These are phyloP conservation scores for Ptychobarbus kaznakovi DNA, from an alignment of 2,797 vertebrate genomes.

Conservation along the genomic window DNA sequence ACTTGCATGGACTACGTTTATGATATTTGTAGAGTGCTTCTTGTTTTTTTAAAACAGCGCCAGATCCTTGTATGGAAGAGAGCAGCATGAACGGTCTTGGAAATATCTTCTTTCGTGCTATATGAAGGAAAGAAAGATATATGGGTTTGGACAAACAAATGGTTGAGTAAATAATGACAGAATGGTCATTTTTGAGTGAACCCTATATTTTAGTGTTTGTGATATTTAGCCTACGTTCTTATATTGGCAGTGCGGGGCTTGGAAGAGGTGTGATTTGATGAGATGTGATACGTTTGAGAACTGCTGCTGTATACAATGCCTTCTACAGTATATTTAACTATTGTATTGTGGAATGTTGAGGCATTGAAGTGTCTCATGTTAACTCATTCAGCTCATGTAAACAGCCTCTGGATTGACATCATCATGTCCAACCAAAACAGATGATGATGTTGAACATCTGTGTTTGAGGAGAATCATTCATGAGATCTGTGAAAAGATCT, in stretches of 20 bases:
- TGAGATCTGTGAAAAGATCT: not conserved
- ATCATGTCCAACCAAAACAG: conserved; percentile 51
- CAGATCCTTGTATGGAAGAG: not conserved
- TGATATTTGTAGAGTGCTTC: not conserved
- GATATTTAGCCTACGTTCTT: not conserved
- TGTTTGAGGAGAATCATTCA: conserved; percentile 41
- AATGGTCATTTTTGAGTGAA: not conserved
- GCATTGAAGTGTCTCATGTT: conserved; percentile 10
- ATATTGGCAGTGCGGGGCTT: too few species aligned
- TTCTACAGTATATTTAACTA: conserved; percentile 40
- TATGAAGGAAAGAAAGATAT: not conserved
- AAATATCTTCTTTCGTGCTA: not conserved
- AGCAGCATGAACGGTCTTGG: not conserved
- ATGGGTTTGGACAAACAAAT: not conserved
- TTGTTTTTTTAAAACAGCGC: not conserved
- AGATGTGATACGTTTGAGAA: conserved; percentile 18
- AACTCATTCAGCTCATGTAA: conserved; percentile 44
- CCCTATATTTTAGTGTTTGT: not conserved
- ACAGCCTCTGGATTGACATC: conserved; percentile 49
- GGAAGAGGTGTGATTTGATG: not conserved
- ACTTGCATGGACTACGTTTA: not conserved
- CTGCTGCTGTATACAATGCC: conserved; percentile 21
- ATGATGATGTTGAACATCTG: conserved; percentile 54
- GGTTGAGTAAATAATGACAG: not conserved
- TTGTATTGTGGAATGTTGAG: conserved; percentile 20